Evolutionary conservation across 2,113 vertebrate species (phyloP).

Genomic region (Smithornis capensis): DNA sequence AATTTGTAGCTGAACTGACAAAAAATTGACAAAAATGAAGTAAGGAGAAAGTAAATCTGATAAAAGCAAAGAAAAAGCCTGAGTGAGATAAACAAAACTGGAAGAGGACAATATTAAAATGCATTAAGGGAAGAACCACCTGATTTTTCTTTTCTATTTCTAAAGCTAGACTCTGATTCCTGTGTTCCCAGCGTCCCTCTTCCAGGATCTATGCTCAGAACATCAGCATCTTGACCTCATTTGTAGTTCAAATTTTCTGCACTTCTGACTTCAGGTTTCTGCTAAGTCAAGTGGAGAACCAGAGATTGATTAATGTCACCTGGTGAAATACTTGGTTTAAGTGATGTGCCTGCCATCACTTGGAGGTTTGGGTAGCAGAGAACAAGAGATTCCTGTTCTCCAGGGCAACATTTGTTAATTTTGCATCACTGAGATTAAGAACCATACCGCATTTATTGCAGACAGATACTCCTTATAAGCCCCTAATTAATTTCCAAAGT

Average conservation of each 20-base stretch:
- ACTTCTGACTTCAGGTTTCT: constrained; percentile 9
- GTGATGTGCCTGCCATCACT: neutral
- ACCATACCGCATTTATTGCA: neutral
- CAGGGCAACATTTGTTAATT: neutral
- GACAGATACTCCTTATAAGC: neutral
- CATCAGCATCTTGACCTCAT: neutral
- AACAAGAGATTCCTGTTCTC: neutral
- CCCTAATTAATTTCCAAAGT: neutral
- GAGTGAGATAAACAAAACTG: neutral
- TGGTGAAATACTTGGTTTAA: constrained; percentile 6
- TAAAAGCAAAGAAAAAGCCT: neutral
- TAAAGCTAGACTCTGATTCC: neutral
- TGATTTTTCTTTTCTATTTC: neutral
- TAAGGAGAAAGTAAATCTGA: neutral
- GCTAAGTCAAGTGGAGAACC: neutral
- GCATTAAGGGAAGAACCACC: neutral
- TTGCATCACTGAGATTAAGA: neutral
- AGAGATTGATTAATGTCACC: neutral
- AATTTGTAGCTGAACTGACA: neutral
- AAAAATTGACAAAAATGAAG: neutral
- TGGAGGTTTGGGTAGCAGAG: neutral
- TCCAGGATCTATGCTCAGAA: neutral
- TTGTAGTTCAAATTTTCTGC: constrained; percentile 33
- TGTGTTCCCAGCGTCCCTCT: neutral
- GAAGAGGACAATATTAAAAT: neutral